Evolutionary conservation across 2,113 vertebrate species (phyloP).

Genomic region (Hoplias malabaricus): DNA sequence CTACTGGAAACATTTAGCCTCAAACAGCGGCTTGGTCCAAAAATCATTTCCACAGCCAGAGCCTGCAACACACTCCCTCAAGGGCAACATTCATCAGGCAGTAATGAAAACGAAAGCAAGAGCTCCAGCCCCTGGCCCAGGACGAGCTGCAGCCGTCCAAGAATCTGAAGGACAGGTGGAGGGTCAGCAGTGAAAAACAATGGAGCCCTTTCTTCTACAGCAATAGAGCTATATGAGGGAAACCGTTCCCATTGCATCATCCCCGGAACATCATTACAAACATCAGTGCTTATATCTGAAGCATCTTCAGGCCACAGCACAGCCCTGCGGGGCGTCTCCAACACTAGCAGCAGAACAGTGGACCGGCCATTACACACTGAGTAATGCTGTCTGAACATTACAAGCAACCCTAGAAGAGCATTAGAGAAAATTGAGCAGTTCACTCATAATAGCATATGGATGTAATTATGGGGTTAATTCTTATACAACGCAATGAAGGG

Average conservation of each 20-base stretch:
- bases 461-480: background rate
- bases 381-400: background rate
- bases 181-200: background rate
- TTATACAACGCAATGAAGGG: background rate
- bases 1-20: slow-evolving; percentile 22
- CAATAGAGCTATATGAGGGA: background rate
- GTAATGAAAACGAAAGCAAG: slow-evolving; percentile 18
- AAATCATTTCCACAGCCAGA: slow-evolving; percentile 20
- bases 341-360: background rate
- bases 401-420: no score
- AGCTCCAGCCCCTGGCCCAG: background rate
- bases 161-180: background rate
- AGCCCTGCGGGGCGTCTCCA: background rate
- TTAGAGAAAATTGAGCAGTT: background rate
- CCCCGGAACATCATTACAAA: background rate
- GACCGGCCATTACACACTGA: background rate
- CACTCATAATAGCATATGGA: background rate
- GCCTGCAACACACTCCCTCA: slow-evolving; percentile 2
- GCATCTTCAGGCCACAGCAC: background rate
- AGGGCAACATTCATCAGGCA: slow-evolving; percentile 10
- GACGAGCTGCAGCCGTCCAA: background rate
- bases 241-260: background rate
- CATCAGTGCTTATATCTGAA: background rate
- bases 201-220: slow-evolving; percentile 7
- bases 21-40: background rate